Conservation (phyloP, 2,888 invertebrate species). For the Heterodera filipjevi region DNA sequence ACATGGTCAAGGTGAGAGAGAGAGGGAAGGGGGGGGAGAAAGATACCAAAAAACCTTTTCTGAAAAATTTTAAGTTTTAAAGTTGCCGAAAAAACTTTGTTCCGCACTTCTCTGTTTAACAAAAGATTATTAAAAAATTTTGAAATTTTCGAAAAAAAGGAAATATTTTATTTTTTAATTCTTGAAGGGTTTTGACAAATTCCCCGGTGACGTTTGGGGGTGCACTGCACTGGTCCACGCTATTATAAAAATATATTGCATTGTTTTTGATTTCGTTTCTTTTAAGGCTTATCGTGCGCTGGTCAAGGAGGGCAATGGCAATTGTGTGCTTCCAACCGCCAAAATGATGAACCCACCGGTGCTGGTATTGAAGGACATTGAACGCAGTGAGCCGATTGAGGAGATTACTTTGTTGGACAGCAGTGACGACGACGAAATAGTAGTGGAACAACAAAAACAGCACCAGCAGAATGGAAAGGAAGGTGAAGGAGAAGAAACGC, state of each 20-base stretch:
- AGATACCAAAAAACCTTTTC: too few species aligned
- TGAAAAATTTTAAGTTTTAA: too few species aligned
- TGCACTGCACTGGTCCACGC: too few species aligned
- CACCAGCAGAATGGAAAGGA: neutral
- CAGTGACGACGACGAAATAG: neutral
- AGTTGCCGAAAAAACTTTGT: too few species aligned
- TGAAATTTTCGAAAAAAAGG: too few species aligned
- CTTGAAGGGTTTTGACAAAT: too few species aligned
- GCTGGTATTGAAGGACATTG: constrained; percentile 10
- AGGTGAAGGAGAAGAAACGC: too few species aligned
- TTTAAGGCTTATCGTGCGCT: constrained; percentile 26
- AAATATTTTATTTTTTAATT: too few species aligned
- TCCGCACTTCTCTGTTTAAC: too few species aligned
- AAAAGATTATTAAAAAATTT: too few species aligned
- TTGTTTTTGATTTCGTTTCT: neutral
- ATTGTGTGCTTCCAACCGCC: constrained; percentile 11
- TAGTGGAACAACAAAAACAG: neutral
- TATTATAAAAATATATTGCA: too few species aligned
- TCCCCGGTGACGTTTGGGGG: too few species aligned
- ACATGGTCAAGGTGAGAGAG: constrained; percentile 16
- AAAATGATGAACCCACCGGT: neutral
- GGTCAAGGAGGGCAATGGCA: constrained; percentile 32
- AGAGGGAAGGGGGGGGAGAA: neutral
- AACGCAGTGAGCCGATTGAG: constrained; percentile 1
- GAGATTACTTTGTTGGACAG: constrained; percentile 4